These are phyloP conservation scores for Xiphias gladius DNA, from an alignment of 2,113 vertebrate genomes.

Conservation along the genomic window DNA sequence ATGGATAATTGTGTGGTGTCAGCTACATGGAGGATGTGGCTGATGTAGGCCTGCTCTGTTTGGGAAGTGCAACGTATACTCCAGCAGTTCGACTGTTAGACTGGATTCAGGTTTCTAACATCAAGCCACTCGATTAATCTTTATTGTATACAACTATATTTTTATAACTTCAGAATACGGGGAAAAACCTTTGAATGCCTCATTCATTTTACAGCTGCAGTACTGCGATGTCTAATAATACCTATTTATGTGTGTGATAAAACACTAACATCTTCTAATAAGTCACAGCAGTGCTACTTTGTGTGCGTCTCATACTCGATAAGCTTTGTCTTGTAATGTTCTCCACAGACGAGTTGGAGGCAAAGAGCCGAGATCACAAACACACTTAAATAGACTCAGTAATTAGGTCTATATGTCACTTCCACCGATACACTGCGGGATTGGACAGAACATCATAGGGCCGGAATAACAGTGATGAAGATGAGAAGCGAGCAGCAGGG, in stretches of 20 bases:
- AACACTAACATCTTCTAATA: slow-evolving; percentile 3
- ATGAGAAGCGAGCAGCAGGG: slow-evolving; percentile 17
- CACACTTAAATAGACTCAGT: slow-evolving; percentile 32
- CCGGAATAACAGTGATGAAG: slow-evolving; percentile 12
- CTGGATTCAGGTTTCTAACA: too few species aligned
- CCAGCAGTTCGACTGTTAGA: too few species aligned
- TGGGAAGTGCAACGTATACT: too few species aligned
- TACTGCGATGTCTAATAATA: background rate
- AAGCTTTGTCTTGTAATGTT: slow-evolving; percentile 26
- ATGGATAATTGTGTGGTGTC: too few species aligned
- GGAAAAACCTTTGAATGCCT: background rate
- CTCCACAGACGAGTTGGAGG: slow-evolving; percentile 40
- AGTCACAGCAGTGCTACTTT: background rate
- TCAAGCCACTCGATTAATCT: too few species aligned
- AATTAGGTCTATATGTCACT: slow-evolving; percentile 53
- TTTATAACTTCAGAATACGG: background rate
- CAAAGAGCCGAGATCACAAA: slow-evolving; percentile 40
- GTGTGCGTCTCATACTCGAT: slow-evolving; percentile 4
- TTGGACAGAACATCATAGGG: background rate
- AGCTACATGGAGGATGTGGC: too few species aligned
- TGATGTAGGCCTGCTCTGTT: too few species aligned
- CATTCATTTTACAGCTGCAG: background rate
- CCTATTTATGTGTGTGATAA: slow-evolving; percentile 13
- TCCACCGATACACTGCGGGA: slow-evolving; percentile 2
- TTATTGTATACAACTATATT: too few species aligned